A percentile compares a stretch with the other conserved stretches of the same genome.
phyloP scores from a whole-genome alignment of 1,140 invertebrate species.

The Leptinotarsa undecemlineata region DNA sequence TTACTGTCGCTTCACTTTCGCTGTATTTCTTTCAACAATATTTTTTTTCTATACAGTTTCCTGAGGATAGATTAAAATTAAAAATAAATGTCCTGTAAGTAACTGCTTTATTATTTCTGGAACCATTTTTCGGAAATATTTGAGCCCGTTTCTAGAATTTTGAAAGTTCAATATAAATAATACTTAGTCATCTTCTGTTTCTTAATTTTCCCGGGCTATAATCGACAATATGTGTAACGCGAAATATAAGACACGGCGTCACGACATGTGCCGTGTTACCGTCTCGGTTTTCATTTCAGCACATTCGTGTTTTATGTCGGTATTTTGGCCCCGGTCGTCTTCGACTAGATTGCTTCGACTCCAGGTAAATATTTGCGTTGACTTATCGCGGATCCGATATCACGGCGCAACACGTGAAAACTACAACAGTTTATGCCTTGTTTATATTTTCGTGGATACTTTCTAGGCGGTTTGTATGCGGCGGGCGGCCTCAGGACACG shows the following conservation, averaged over 20 bases:
- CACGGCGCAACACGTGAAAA: not conserved
- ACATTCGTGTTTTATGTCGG: constrained; percentile 4
- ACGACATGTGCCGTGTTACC: not conserved
- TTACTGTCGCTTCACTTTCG: no score
- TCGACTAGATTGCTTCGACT: not conserved
- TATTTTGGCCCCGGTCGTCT: not conserved
- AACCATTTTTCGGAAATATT: no score
- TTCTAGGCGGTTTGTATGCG: not conserved
- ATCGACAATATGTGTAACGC: not conserved
- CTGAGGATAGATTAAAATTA: no score
- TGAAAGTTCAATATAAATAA: no score
- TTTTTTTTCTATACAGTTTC: no score
- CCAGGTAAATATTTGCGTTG: not conserved
- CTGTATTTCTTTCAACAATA: no score
- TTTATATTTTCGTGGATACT: not conserved
- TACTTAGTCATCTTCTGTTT: no score
- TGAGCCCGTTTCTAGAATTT: no score
- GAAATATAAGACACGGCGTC: constrained; percentile 1
- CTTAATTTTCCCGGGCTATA: not conserved
- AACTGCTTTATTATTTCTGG: no score
- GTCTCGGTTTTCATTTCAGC: constrained; percentile 1
- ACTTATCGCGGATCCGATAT: not conserved
- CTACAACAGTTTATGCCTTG: constrained; percentile 2
- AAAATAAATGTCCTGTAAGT: no score
- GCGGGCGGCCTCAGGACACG: no score